Conservation (phyloP, 2,888 invertebrate genomes). For the Choreutis nemorana region DNA sequence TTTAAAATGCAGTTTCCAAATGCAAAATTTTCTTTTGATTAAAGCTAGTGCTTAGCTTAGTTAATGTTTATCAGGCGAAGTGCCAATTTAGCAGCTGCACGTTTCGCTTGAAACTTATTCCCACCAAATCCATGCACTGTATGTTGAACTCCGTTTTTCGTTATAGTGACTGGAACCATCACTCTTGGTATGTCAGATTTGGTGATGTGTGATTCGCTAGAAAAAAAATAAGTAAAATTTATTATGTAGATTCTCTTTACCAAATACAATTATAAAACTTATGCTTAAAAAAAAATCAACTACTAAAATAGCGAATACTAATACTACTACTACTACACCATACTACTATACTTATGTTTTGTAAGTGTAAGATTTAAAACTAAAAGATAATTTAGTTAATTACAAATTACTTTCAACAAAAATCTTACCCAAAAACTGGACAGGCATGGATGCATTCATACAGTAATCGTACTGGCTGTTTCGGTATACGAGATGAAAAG, state of each 20-base stretch:
- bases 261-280: too few relatives aligned
- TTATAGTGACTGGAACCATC: constrained; percentile 71
- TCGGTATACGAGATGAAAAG: constrained; percentile 85
- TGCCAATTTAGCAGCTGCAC: constrained; percentile 82
- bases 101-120: constrained; percentile 75
- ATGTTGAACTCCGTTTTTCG: constrained; percentile 62
- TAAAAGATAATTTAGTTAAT: too few relatives aligned
- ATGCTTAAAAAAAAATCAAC: too few relatives aligned
- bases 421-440: constrained; percentile 75
- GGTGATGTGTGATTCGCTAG: constrained; percentile 23
- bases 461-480: constrained; percentile 87
- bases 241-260: too few relatives aligned
- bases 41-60: background rate
- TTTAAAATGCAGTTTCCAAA: too few relatives aligned
- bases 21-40: background rate
- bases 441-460: constrained; percentile 83
- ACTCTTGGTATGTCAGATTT: constrained; percentile 33
- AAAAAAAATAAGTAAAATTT: too few relatives aligned
- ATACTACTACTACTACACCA: too few relatives aligned
- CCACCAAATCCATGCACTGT: constrained; percentile 75
- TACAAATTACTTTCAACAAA: background rate
- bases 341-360: too few relatives aligned
- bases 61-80: constrained; percentile 48
- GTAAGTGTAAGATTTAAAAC: too few relatives aligned
- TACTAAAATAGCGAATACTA: too few relatives aligned